Base-by-base conservation (phyloP, 2,888 invertebrate species). In the Apotomis betuletana region DNA sequence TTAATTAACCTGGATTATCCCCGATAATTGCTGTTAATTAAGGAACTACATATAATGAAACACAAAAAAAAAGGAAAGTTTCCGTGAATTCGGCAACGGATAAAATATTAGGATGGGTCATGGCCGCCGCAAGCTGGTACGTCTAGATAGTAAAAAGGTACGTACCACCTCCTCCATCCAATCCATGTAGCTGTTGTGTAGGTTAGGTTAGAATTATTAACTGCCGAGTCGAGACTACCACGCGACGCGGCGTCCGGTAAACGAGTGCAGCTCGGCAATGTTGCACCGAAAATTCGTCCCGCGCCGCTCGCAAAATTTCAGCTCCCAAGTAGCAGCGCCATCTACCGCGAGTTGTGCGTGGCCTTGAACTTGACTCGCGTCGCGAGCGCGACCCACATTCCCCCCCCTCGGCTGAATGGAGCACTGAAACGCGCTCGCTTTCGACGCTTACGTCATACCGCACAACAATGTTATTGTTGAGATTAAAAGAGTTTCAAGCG, bases 221-320 rank as follows among this genome's bases (percentile, higher is more conserved):
- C 85, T 74, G 65, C 86, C 85, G 83, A 83, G 81, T 81, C 84
- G 82, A 88, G 89, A 86, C 89, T 85, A 91, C 87, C 88, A 88
- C 89, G 90, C 92, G 91, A 89, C 90, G 91, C 92, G 91, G 87
- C 91, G 90, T 87, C 87, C 90, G 81, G 88, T 89, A 88, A 88
- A 87, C 91, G 92, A 92, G 89, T 92, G 92, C 92, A 92, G 89
- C 86, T 87, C 85, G 86, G 87, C 88, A 87, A 90, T 90, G 89
- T 90, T 91, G 92, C 92, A 92, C 92, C 92, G 89, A 92, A 92
- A 91, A 86, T 92, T 92, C 87, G 90, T 88, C 89, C 90, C 90
- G 9, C 65, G 65, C 85, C 85, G 82, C 87, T 89, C 88, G 90
- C 90, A 81, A 91, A 90, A 87, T 90, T 92, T 91, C 86, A 87